Base-by-base conservation (phyloP, 2,888 invertebrate genomes). In the Andrena bucephala region DNA sequence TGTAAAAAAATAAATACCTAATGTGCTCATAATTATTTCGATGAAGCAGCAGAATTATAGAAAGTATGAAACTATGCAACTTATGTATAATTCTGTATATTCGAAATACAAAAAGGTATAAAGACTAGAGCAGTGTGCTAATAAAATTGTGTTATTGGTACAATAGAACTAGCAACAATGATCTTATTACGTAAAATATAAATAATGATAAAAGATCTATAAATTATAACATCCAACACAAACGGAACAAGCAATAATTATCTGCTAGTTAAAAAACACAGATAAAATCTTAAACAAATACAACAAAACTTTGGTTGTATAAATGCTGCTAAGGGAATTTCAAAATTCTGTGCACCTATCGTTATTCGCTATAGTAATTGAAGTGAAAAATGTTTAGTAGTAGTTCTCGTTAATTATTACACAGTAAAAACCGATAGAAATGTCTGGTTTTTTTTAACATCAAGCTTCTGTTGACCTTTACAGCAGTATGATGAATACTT, bases 51-150 rank as follows among this genome's bases (percentile, higher is more conserved):
- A 57, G 57, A 42, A 60, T 62, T 66, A 27, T 62, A 62, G 20
- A 73, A 66, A 69, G 69, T 78, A 59, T n/a, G 27, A 24, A 50
- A 69, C 2, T 59, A 2, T 59, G 36, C 59, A 71, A 82, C 24
- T 68, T 83, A 50, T 59, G 20, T 24, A 73, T 69, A 63, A 73
- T 70, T 63, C 62, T 33, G 57, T 70, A 36, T 63, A 76, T 60
- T 69, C 48, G 85, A 85, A 85, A 76, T 85, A 88, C 83, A 78
- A 81, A 84, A 87, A 79, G 73, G 50, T 78, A 81, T 85, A 81
- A 85, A 86, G 91, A 90, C 90, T 90, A 90, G 91, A 90, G 77
- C 70, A 75, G 72, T 82, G 82, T 83, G 81, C 79, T 82, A 85
- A 86, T 69, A 84, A 83, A 85, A 81, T 76, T 80, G 77, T 63